Conservation (phyloP, 2,113 vertebrate species). For the Hemibagrus wyckioides region DNA sequence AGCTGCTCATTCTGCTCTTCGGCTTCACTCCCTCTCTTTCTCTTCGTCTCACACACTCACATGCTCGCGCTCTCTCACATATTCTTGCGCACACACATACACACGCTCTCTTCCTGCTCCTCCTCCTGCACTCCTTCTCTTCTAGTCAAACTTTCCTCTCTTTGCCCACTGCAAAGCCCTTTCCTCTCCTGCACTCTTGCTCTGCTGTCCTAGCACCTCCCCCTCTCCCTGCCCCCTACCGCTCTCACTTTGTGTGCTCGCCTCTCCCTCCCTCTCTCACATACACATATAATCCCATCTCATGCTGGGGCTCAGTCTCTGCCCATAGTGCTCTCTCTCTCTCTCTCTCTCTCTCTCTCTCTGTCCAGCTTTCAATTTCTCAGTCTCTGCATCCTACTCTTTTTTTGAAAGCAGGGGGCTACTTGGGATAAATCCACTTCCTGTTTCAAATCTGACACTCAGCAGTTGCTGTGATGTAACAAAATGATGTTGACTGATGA, state of each 20-base stretch:
- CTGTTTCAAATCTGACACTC: conserved; percentile 17
- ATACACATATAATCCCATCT: conserved; percentile 54
- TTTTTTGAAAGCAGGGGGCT: conserved; percentile 10
- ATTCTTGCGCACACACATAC: not conserved
- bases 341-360: conserved; percentile 5
- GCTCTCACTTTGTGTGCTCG: conserved; percentile 41
- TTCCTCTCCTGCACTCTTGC: conserved; percentile 40
- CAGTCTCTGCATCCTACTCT: not conserved
- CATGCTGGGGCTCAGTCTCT: conserved; percentile 39
- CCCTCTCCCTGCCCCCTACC: conserved; percentile 52
- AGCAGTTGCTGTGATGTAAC: conserved; percentile 17
- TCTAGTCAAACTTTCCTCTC: conserved; percentile 56
- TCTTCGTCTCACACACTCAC: conserved; percentile 22
- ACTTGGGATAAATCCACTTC: not conserved
- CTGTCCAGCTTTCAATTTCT: conserved; percentile 6
- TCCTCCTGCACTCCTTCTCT: conserved; percentile 55
- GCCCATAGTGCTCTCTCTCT: conserved; percentile 2
- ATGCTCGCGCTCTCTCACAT: conserved; percentile 30
- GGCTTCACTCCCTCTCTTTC: conserved; percentile 17
- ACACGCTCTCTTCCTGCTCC: conserved; percentile 47
- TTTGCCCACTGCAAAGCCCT: conserved; percentile 60
- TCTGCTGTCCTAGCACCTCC: conserved; percentile 37
- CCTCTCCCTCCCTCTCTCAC: conserved; percentile 38
- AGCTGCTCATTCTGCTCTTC: conserved; percentile 13
- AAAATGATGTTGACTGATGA: not conserved